phyloP scores from a whole-genome alignment of 1,140 invertebrate species.

The Formica selysi region DNA sequence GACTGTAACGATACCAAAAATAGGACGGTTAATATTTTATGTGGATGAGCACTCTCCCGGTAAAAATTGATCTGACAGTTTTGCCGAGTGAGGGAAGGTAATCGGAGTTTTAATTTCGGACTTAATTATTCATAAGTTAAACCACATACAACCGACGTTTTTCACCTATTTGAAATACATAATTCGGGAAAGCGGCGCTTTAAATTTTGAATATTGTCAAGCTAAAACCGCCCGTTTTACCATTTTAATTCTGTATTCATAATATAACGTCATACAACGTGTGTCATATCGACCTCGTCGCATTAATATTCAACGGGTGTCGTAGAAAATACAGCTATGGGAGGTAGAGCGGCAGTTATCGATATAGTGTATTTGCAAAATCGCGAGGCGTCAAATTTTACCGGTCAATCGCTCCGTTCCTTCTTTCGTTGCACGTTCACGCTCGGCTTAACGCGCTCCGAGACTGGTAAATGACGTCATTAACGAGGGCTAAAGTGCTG shows the following conservation, averaged over 20 bases:
- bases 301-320: constrained; percentile 61
- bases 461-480: constrained; percentile 81
- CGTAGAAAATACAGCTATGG: constrained; percentile 51
- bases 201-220: constrained; percentile 69
- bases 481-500: constrained; percentile 81
- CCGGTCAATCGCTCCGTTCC: constrained; percentile 39
- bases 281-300: constrained; percentile 54
- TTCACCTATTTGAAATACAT: constrained; percentile 59
- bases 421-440: constrained; percentile 47
- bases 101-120: constrained; percentile 69
- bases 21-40: constrained; percentile 45
- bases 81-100: constrained; percentile 22
- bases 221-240: constrained; percentile 52
- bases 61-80: constrained; percentile 52
- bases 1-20: constrained; percentile 50
- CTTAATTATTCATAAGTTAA: constrained; percentile 71
- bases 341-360: neutral
- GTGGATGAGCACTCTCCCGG: constrained; percentile 9
- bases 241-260: constrained; percentile 64
- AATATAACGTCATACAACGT: constrained; percentile 62
- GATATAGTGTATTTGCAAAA: constrained; percentile 4
- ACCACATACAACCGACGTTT: constrained; percentile 40
- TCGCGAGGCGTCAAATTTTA: constrained; percentile 30
- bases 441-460: constrained; percentile 47
- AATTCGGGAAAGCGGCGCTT: constrained; percentile 47